Conservation (phyloP, 2,797 vertebrate species). For the Naso thynnoides region DNA sequence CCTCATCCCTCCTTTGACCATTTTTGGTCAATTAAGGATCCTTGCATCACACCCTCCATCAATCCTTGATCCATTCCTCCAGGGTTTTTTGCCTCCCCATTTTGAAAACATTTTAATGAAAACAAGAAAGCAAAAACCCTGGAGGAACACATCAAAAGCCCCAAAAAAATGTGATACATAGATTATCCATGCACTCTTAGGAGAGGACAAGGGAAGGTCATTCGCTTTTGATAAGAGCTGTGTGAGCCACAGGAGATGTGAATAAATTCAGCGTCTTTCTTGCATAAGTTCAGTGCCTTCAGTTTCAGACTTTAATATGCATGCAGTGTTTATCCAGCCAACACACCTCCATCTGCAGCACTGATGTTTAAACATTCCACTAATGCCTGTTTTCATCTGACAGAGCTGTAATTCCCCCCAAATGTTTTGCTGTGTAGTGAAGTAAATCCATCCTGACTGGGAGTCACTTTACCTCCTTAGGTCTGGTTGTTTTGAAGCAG, state of each 20-base stretch:
- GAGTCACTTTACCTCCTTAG: constrained; percentile 29
- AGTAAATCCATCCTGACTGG: constrained; percentile 44
- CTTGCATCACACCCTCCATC: too few relatives aligned
- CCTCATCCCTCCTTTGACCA: too few relatives aligned
- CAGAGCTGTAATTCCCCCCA: constrained; percentile 7
- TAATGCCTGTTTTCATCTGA: constrained; percentile 1
- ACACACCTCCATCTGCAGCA: background rate
- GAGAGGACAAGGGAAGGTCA: too few relatives aligned
- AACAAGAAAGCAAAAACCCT: too few relatives aligned
- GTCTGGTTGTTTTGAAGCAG: constrained; percentile 23
- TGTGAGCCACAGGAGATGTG: background rate
- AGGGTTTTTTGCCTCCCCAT: too few relatives aligned
- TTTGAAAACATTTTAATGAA: too few relatives aligned
- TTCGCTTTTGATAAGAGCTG: background rate
- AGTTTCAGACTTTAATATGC: too few relatives aligned
- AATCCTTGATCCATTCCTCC: too few relatives aligned
- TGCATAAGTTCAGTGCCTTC: background rate
- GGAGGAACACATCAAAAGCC: too few relatives aligned
- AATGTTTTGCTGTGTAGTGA: constrained; percentile 2
- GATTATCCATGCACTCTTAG: too few relatives aligned
- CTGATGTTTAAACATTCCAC: background rate
- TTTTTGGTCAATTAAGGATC: too few relatives aligned
- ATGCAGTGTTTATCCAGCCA: background rate
- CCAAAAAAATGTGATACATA: too few relatives aligned
- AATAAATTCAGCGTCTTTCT: background rate